A percentile compares a stretch with the other conserved stretches of the same genome.
phyloP scores from a whole-genome alignment of 2,888 invertebrate species.

The Erebia aethiops region DNA sequence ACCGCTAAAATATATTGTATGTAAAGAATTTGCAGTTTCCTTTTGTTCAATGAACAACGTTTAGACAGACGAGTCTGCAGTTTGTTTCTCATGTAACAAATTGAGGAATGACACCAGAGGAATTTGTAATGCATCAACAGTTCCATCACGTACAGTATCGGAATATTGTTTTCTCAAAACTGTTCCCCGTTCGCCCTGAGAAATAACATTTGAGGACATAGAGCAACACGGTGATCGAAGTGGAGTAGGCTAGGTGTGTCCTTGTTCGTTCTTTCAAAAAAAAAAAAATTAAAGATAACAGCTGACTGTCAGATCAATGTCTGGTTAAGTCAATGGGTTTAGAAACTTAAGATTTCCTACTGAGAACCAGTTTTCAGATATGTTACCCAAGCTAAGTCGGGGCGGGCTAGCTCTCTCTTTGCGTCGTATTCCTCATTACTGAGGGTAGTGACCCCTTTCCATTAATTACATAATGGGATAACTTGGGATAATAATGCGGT shows the following conservation, averaged over 20 bases:
- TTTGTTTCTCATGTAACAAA: constrained; percentile 68
- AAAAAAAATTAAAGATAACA: too few species aligned
- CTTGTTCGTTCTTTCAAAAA: too few species aligned
- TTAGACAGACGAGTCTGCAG: constrained; percentile 28
- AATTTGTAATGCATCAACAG: constrained; percentile 71
- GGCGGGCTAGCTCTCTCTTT: too few species aligned
- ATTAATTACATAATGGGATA: too few species aligned
- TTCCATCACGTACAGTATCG: constrained; percentile 61
- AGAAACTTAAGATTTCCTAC: too few species aligned
- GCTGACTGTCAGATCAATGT: too few species aligned
- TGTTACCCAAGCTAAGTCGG: too few species aligned
- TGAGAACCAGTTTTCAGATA: too few species aligned
- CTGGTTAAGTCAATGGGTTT: too few species aligned
- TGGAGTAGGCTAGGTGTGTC: not conserved
- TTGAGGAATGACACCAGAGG: constrained; percentile 67
- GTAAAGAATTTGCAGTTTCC: not conserved
- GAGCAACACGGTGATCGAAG: not conserved
- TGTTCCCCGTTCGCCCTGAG: constrained; percentile 74
- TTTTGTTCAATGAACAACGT: constrained; percentile 12
- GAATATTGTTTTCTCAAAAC: constrained; percentile 80
- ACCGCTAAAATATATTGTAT: not conserved
- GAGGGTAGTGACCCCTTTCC: too few species aligned
- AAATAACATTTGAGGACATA: constrained; percentile 53
- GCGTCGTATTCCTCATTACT: too few species aligned
- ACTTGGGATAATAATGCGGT: too few species aligned